Evolutionary conservation across 2,113 vertebrate genomes (phyloP).

Genomic region (Hystrix brachyura): DNA sequence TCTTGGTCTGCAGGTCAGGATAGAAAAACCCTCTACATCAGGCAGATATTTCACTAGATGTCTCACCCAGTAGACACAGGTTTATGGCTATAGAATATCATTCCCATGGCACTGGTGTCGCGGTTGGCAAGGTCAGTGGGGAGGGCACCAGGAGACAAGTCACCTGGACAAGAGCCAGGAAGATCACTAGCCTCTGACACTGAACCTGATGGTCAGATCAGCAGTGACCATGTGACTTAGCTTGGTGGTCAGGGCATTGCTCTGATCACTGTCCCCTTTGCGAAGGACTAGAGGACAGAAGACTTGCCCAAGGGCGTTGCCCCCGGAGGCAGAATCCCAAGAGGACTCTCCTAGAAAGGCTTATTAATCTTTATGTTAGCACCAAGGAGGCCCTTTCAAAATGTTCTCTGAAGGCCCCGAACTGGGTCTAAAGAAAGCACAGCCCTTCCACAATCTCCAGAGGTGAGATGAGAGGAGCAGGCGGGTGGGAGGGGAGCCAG

Average conservation of each 20-base stretch:
- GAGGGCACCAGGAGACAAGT: neutral
- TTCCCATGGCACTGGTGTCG: neutral
- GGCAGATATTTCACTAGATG: neutral
- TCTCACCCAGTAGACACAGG: neutral
- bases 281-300: constrained; percentile 6
- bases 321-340: neutral
- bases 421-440: neutral
- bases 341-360: neutral
- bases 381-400: neutral
- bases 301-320: neutral
- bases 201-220: neutral
- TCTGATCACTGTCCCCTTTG: neutral
- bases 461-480: neutral
- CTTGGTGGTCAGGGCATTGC: neutral
- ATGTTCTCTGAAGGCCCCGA: neutral
- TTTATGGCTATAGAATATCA: neutral
- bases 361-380: neutral
- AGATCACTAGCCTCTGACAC: neutral
- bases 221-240: neutral
- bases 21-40: neutral
- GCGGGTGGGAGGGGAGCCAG: neutral
- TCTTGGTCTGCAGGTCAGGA: neutral
- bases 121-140: neutral
- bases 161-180: neutral
- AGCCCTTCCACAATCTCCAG: neutral